Conservation (phyloP, 2,888 invertebrate species). For the Calliopum simillimum region DNA sequence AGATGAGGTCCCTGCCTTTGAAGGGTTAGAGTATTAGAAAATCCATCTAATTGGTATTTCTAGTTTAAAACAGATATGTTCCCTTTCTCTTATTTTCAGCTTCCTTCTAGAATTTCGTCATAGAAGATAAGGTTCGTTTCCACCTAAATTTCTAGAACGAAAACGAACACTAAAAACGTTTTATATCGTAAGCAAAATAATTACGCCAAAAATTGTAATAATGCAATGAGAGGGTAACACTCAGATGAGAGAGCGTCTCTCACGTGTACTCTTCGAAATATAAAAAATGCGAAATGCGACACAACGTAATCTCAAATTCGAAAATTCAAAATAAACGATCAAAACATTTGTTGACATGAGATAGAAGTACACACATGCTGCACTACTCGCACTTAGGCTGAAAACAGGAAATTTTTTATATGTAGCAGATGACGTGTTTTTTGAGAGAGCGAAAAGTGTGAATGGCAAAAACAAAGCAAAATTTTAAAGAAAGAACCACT, state of each 20-base stretch:
- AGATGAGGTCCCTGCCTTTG: no score
- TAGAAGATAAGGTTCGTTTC: no score
- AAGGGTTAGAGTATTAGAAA: no score
- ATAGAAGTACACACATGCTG: not conserved
- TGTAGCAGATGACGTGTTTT: not conserved
- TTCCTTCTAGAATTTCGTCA: no score
- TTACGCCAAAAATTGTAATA: no score
- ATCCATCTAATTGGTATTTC: no score
- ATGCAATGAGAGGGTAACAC: no score
- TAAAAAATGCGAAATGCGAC: not conserved
- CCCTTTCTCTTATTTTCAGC: no score
- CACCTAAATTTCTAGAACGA: no score
- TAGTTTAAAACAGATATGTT: no score
- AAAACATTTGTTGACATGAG: constrained; percentile 3
- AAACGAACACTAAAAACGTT: no score
- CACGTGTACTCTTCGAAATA: not conserved
- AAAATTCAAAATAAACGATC: constrained; percentile 33
- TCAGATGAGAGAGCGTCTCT: constrained; percentile 1
- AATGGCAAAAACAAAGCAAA: not conserved
- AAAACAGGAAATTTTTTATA: not conserved
- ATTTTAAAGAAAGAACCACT: constrained; percentile 20
- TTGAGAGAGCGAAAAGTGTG: not conserved
- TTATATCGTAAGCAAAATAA: no score
- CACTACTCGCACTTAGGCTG: not conserved
- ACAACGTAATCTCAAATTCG: constrained; percentile 12